Conservation (phyloP, 2,888 invertebrate genomes). For the Carcina quercana region DNA sequence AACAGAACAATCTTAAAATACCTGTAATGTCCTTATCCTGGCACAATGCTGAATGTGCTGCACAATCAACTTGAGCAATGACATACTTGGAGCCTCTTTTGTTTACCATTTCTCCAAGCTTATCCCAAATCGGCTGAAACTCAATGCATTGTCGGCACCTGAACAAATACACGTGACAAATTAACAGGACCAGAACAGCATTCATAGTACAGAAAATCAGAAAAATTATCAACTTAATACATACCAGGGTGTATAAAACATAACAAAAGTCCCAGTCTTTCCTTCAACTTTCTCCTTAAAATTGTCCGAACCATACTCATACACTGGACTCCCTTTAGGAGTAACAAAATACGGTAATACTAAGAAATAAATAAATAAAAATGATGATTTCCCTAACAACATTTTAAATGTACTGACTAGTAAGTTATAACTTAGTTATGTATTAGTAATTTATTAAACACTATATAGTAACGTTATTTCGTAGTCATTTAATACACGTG, state of each 20-base stretch:
- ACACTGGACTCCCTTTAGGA: slow-evolving; percentile 76
- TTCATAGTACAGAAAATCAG: neutral
- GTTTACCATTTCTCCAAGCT: slow-evolving; percentile 80
- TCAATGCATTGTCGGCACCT: slow-evolving; percentile 92
- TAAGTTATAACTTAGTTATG: too few species aligned
- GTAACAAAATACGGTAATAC: slow-evolving; percentile 77
- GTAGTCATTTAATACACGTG: too few species aligned
- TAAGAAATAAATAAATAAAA: slow-evolving; percentile 30
- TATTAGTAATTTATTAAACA: too few species aligned
- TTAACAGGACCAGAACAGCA: too few species aligned
- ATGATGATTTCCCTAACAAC: slow-evolving; percentile 21
- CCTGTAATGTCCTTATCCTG: slow-evolving; percentile 84
- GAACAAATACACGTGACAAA: slow-evolving; percentile 16
- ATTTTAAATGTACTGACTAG: slow-evolving; percentile 24
- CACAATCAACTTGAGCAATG: slow-evolving; percentile 88
- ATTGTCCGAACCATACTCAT: slow-evolving; percentile 74
- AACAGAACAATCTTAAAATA: slow-evolving; percentile 16
- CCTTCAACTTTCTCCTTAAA: slow-evolving; percentile 77
- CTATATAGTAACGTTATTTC: too few species aligned
- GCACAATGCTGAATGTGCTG: slow-evolving; percentile 79
- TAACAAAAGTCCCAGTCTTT: slow-evolving; percentile 81
- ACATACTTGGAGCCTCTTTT: slow-evolving; percentile 77
- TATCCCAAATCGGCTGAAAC: slow-evolving; percentile 84
- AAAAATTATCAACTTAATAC: slow-evolving; percentile 39
- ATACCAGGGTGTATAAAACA: slow-evolving; percentile 90